These are phyloP conservation scores for Haemorhous mexicanus DNA, from an alignment of 2,113 vertebrate genomes.

Conservation along the genomic window DNA sequence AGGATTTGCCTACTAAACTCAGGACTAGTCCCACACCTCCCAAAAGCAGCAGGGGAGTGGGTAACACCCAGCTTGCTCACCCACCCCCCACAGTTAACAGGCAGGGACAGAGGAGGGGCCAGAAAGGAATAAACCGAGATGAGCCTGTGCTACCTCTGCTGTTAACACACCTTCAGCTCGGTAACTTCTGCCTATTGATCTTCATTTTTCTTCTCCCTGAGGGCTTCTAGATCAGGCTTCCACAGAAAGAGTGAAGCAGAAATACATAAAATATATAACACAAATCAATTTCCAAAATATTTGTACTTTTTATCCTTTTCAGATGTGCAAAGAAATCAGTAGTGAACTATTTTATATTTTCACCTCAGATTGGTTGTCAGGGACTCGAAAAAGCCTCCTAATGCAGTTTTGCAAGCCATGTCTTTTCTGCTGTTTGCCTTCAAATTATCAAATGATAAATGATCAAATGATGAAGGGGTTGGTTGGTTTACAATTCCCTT, in stretches of 20 bases:
- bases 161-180: not conserved
- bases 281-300: not conserved
- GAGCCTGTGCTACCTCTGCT: not conserved
- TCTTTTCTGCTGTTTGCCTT: not conserved
- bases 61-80: not conserved
- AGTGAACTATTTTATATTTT: not conserved
- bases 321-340: not conserved
- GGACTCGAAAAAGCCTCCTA: not conserved
- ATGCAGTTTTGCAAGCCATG: not conserved
- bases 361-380: not conserved
- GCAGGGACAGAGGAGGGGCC: not conserved
- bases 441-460: constrained; percentile 8
- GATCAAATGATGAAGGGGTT: not conserved
- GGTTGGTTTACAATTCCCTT: constrained; percentile 5
- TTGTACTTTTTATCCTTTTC: not conserved
- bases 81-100: not conserved
- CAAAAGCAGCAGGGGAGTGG: not conserved
- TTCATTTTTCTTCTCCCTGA: not conserved
- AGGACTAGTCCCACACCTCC: not conserved
- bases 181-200: not conserved
- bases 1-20: not conserved
- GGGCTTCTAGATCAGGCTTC: not conserved
- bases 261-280: not conserved
- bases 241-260: not conserved
- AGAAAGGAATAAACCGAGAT: not conserved